Evolutionary conservation across 2,113 vertebrate genomes (phyloP), one percentile per base, ranked within the genome.

Genomic region (Catharus fuscescens): DNA sequence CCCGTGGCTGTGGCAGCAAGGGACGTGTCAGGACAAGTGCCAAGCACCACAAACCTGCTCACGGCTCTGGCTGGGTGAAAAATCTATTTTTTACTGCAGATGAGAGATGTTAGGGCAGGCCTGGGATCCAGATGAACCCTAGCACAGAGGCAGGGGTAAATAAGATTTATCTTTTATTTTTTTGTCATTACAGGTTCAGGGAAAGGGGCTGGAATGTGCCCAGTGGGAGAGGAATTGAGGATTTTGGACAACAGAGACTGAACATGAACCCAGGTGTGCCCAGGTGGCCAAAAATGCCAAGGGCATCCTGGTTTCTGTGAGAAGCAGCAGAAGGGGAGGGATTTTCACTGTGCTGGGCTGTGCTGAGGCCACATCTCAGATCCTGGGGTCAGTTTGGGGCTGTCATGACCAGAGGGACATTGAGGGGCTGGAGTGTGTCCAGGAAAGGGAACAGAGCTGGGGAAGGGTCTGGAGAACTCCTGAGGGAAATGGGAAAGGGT

Each of bases 141-240:
- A 19, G n/a, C 42, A 65, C 29, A 19, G 34, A 24, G 34, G 6
- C 24, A 14, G 52, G 31, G 42, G 26, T 25, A 40, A 24, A 34
- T 25, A 40, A 19, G 5, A 36, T 26, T 21, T 32, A 36, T 6
- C 3, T 12, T 32, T 36, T 29, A 18, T 24, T 34, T 8, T 8
- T 32, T 42, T 21, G 15, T 13, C 42, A 2, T 21, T 16, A 4
- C 21, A 32, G 80, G 20, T 5, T 9, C 4, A 0, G 2, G 57
- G 21, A 53, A 65, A 47, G 24, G 50, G 12, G 29, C 10, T 74
- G 81, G 70, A 52, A 52, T 8, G 31, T 17, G 14, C 8, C n/a
- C 60, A 12, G 18, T 3, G 31, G 50, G 26, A 48, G 48, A 50
- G 8, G 50, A 23, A 3, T 9, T 44, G 18, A 26, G 50, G 19